These are phyloP conservation scores for Acropora yongei DNA, from an alignment of 64 coral and sea anemone genomes.

Conservation along the genomic window DNA sequence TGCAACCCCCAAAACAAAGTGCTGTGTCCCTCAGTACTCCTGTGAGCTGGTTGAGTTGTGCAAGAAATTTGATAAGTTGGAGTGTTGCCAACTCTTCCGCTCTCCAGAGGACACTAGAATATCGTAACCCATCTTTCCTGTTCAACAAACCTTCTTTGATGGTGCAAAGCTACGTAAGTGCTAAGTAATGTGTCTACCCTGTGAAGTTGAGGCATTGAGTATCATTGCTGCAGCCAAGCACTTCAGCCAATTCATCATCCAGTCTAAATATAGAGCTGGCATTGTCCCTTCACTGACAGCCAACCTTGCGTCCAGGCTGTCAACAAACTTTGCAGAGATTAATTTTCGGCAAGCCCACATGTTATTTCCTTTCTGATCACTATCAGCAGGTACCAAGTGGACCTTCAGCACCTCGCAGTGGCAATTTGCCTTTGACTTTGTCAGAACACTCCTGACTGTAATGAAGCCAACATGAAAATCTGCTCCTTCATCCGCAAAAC, in stretches of 20 bases:
- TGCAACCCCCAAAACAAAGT: constrained; percentile 36
- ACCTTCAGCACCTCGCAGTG: constrained; percentile 26
- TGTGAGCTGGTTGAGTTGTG: not conserved
- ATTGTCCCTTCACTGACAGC: constrained; percentile 43
- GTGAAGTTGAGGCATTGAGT: not conserved
- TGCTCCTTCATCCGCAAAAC: not conserved
- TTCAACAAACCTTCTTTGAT: not conserved
- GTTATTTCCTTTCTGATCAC: constrained; percentile 25
- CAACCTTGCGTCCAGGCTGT: not conserved
- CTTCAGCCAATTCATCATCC: constrained; percentile 54
- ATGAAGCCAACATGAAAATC: not conserved
- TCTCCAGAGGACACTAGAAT: too few species aligned
- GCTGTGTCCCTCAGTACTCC: constrained; percentile 47
- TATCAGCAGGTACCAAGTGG: constrained; percentile 30
- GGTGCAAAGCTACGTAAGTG: not conserved
- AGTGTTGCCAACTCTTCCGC: too few species aligned
- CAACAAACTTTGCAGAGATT: not conserved
- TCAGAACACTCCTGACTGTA: not conserved
- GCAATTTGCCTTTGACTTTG: constrained; percentile 17
- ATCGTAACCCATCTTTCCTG: too few species aligned
- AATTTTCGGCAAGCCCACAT: constrained; percentile 5
- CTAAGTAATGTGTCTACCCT: not conserved
- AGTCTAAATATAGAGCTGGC: constrained; percentile 13
- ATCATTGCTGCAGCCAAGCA: constrained; percentile 35
- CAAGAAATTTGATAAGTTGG: too few species aligned